A percentile compares a stretch with the other conserved stretches of the same genome.
phyloP scores from a whole-genome alignment of 2,888 invertebrate genomes.

The Drosophila nr. fundita region DNA sequence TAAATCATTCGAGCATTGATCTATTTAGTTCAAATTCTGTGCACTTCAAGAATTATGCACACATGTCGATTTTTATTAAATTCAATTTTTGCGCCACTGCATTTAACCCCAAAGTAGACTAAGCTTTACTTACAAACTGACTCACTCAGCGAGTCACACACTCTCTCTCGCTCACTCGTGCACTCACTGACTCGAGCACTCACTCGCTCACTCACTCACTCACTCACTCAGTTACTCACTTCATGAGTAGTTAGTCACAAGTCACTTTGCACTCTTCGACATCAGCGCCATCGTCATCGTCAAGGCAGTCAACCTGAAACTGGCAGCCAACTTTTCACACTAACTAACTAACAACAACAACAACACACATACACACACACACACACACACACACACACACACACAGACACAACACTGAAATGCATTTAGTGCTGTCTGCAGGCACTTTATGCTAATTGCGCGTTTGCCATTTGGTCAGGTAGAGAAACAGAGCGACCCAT shows the following conservation, averaged over 20 bases:
- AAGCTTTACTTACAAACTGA: background rate
- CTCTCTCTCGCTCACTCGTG: no score
- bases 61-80: background rate
- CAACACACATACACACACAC: background rate
- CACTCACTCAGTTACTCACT: constrained; percentile 21
- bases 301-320: constrained; percentile 63
- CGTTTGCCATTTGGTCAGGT: constrained; percentile 74
- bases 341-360: constrained; percentile 33
- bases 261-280: constrained; percentile 36
- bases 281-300: constrained; percentile 25
- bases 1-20: background rate
- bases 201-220: constrained; percentile 14
- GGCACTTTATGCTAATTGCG: constrained; percentile 77
- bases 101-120: background rate
- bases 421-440: constrained; percentile 40
- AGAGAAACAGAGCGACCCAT: constrained; percentile 42
- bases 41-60: background rate
- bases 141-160: background rate
- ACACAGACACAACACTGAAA: constrained; percentile 11
- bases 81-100: background rate
- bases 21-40: background rate
- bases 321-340: constrained; percentile 61
- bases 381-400: constrained; percentile 16
- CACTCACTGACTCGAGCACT: background rate
- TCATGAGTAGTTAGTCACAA: constrained; percentile 16